Conservation (phyloP, 2,113 vertebrate species). For the Dolichallabes microphthalmus region DNA sequence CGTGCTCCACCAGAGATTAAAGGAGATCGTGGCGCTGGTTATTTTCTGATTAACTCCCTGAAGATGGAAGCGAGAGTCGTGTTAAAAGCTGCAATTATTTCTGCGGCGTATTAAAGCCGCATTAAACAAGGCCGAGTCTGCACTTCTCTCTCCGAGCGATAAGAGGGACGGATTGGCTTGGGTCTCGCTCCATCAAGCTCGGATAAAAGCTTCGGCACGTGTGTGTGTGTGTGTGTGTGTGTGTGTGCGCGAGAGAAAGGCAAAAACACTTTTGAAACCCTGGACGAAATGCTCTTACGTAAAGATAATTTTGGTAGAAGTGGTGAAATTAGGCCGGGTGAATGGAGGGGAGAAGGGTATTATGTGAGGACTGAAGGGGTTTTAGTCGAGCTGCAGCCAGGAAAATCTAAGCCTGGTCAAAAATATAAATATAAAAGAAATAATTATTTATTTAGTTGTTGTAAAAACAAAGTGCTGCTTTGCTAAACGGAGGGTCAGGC, state of each 20-base stretch:
- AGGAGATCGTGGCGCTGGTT: background rate
- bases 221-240: background rate
- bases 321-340: background rate
- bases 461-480: background rate
- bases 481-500: background rate
- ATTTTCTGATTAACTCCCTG: background rate
- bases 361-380: background rate
- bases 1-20: constrained; percentile 14
- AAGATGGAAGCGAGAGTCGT: background rate
- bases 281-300: constrained; percentile 8
- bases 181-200: constrained; percentile 12
- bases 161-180: background rate
- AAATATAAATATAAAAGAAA: background rate
- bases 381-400: background rate
- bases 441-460: background rate
- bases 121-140: background rate
- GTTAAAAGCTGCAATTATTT: constrained; percentile 5
- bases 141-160: background rate
- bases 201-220: constrained; percentile 40
- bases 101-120: background rate
- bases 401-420: background rate
- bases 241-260: background rate
- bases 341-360: background rate
- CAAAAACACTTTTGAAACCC: constrained; percentile 1
- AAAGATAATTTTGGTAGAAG: constrained; percentile 31